phyloP scores from a whole-genome alignment of 2,797 vertebrate genomes.

The Sciaenops ocellatus region DNA sequence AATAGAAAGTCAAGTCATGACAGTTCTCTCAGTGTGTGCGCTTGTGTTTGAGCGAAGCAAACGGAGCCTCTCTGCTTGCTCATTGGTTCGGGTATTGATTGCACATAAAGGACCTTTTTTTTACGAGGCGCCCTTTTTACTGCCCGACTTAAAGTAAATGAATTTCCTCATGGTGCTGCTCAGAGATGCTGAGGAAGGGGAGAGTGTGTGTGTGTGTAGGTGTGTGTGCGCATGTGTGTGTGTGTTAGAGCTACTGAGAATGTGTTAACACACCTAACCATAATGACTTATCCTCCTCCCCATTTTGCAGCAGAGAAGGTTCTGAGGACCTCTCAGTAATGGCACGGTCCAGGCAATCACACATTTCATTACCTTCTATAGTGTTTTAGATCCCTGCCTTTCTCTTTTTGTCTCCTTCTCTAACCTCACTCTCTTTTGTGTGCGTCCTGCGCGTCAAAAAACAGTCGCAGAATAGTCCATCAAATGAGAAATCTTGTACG shows the following conservation, averaged over 20 bases:
- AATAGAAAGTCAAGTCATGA: conserved; percentile 68
- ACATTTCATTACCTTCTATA: conserved; percentile 70
- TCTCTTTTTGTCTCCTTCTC: conserved; percentile 27
- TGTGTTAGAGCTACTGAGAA: conserved; percentile 17
- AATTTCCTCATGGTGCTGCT: conserved; percentile 73
- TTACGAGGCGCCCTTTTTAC: conserved; percentile 78
- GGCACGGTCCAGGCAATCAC: conserved; percentile 63
- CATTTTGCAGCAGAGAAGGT: conserved; percentile 56
- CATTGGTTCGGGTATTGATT: conserved; percentile 81
- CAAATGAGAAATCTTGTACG: conserved; percentile 23
- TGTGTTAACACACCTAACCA: conserved; percentile 60
- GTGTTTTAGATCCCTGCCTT: conserved; percentile 54
- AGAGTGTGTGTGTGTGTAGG: conserved; percentile 26
- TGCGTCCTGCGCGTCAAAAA: conserved; percentile 12
- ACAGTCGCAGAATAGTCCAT: conserved; percentile 17
- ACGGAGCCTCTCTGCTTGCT: conserved; percentile 54
- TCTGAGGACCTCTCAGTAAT: conserved; percentile 57
- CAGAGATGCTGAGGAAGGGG: conserved; percentile 56
- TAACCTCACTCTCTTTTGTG: conserved; percentile 22
- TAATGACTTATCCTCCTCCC: conserved; percentile 67
- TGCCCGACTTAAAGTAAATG: conserved; percentile 81
- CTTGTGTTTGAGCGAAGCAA: conserved; percentile 59
- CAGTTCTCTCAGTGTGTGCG: conserved; percentile 45
- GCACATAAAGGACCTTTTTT: conserved; percentile 79
- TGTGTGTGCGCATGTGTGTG: conserved; percentile 28